Conservation (phyloP, 2,888 invertebrate species). For the Drosophila mercatorum region DNA sequence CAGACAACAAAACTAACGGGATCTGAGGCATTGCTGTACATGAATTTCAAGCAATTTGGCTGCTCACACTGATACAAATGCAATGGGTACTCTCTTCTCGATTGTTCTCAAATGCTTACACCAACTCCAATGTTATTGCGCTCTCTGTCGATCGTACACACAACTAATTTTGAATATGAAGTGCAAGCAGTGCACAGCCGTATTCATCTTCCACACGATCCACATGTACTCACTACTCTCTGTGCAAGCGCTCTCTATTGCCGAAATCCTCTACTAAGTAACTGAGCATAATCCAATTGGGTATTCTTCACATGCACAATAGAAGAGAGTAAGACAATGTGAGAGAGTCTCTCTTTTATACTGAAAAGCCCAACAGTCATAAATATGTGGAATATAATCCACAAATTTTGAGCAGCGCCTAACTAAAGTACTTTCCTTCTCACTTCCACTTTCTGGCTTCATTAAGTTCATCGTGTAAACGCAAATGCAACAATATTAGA, state of each 20-base stretch:
- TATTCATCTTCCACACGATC: not conserved
- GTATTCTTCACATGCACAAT: not conserved
- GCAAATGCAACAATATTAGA: slow-evolving; percentile 19
- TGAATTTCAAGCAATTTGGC: no score
- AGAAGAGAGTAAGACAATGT: no score
- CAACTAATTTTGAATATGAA: not conserved
- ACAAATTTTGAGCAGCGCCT: not conserved
- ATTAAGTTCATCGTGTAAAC: slow-evolving; percentile 37
- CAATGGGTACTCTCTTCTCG: not conserved
- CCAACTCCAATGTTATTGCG: not conserved
- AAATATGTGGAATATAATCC: not conserved
- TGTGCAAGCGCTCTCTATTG: not conserved
- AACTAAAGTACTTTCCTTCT: not conserved
- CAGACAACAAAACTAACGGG: no score
- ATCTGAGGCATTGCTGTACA: no score
- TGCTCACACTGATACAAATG: no score
- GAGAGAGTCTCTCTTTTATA: no score
- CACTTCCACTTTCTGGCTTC: not conserved
- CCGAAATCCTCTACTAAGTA: not conserved
- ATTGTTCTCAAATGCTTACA: not conserved
- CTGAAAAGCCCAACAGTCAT: no score
- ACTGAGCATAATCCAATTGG: not conserved
- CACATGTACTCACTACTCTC: not conserved
- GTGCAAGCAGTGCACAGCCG: not conserved
- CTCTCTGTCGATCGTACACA: not conserved